Percentiles rank a stretch among this genome's conserved stretches.
phyloP scores from a whole-genome alignment of 2,797 vertebrate genomes.

The Rhinogobio ventralis region DNA sequence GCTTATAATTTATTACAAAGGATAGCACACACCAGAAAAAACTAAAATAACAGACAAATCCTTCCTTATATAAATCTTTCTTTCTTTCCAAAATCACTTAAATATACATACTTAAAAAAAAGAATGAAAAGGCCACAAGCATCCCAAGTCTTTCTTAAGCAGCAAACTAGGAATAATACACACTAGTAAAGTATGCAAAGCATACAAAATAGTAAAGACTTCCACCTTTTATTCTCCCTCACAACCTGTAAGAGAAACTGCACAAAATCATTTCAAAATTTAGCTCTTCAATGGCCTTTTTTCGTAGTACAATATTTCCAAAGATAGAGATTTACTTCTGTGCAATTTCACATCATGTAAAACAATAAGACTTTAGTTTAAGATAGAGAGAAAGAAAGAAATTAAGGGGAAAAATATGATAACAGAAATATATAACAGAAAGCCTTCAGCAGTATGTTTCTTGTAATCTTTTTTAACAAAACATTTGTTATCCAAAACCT shows the following conservation, averaged over 20 bases:
- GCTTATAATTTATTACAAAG: conserved; percentile 32
- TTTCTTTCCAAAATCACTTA: conserved; percentile 15
- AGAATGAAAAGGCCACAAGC: conserved; percentile 37
- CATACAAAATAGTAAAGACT: background rate
- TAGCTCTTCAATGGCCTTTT: conserved; percentile 7
- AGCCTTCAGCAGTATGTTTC: background rate
- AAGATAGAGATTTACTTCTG: conserved; percentile 8
- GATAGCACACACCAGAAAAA: conserved; percentile 36
- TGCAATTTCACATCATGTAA: conserved; percentile 32
- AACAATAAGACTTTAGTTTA: conserved; percentile 25
- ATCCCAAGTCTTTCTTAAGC: conserved; percentile 41
- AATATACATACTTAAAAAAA: background rate
- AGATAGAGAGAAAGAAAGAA: background rate
- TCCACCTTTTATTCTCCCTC: conserved; percentile 8
- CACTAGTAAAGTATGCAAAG: background rate
- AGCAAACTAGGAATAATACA: conserved; percentile 42
- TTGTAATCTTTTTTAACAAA: background rate
- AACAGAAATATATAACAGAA: background rate
- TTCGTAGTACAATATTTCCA: background rate
- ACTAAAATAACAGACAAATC: background rate
- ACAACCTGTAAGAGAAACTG: conserved; percentile 1
- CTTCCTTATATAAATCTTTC: background rate
- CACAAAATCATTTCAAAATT: conserved; percentile 5
- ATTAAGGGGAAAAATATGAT: too few relatives aligned
- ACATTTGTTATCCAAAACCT: background rate